A percentile compares a stretch with the other conserved stretches of the same genome.
Conservation (phyloP, 2,797 vertebrate species). For the Acomys russatus region DNA sequence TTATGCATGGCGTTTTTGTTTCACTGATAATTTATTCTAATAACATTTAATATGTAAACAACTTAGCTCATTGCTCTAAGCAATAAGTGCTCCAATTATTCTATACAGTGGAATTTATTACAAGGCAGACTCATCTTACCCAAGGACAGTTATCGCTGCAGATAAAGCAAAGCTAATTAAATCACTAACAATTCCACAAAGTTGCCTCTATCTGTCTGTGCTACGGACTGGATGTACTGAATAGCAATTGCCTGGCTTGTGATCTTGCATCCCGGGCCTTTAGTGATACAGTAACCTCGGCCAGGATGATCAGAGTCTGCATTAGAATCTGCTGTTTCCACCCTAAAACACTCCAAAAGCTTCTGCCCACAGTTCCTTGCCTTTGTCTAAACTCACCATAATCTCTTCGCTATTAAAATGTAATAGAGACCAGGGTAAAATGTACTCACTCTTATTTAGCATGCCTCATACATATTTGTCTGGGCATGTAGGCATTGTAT, state of each 20-base stretch:
- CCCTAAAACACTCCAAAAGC: conserved; percentile 5
- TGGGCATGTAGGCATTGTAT: conserved; percentile 8
- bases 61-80: conserved; percentile 38
- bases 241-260: background rate
- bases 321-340: conserved; percentile 24
- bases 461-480: conserved; percentile 60
- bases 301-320: background rate
- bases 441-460: conserved; percentile 60
- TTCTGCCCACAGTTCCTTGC: conserved; percentile 28
- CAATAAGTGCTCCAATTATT: conserved; percentile 50
- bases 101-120: conserved; percentile 19
- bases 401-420: conserved; percentile 57
- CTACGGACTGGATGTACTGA: background rate
- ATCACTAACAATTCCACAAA: conserved; percentile 1
- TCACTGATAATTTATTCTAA: conserved; percentile 43
- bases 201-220: background rate
- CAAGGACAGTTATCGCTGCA: conserved; percentile 52
- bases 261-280: background rate
- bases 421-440: background rate
- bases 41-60: conserved; percentile 49
- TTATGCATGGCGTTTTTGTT: conserved; percentile 48
- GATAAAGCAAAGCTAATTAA: conserved; percentile 48
- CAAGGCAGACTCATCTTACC: conserved; percentile 34
- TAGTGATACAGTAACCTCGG: conserved; percentile 7
- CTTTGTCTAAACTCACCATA: conserved; percentile 42